These are phyloP conservation scores for Betta splendens DNA, from an alignment of 2,797 vertebrate species.

Conservation along the genomic window DNA sequence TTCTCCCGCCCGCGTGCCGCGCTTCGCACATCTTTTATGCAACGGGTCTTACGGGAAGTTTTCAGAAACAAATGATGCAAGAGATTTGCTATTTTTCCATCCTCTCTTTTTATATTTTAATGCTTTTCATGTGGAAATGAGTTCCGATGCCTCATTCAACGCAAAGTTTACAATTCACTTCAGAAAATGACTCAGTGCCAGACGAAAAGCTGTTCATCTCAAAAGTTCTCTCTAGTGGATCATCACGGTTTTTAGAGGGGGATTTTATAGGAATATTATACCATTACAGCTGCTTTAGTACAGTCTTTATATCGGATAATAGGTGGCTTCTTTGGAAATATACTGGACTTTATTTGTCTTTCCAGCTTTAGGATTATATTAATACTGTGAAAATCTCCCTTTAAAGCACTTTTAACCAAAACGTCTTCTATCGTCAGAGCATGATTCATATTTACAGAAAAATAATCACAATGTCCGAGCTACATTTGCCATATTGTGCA, in stretches of 20 bases:
- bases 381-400: not conserved
- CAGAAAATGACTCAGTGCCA: slow-evolving; percentile 7
- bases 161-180: no score
- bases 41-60: not conserved
- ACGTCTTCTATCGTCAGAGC: no score
- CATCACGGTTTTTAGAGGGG: slow-evolving; percentile 9
- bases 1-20: no score
- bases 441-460: no score
- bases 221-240: slow-evolving; percentile 19
- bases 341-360: slow-evolving; percentile 20
- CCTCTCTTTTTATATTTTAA: not conserved
- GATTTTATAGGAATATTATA: no score
- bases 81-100: not conserved
- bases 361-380: slow-evolving; percentile 23
- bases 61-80: not conserved
- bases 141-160: slow-evolving; percentile 10
- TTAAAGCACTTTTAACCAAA: slow-evolving; percentile 4
- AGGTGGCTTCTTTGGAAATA: slow-evolving; percentile 13
- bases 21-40: not conserved
- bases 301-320: no score
- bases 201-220: slow-evolving; percentile 10
- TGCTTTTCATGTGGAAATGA: slow-evolving; percentile 32
- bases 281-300: no score
- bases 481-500: no score
- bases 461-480: no score